Percentiles rank a stretch among this genome's conserved stretches.
These are phyloP conservation scores for Callinectes sapidus DNA, from an alignment of 2,888 invertebrate species.

Conservation along the genomic window DNA sequence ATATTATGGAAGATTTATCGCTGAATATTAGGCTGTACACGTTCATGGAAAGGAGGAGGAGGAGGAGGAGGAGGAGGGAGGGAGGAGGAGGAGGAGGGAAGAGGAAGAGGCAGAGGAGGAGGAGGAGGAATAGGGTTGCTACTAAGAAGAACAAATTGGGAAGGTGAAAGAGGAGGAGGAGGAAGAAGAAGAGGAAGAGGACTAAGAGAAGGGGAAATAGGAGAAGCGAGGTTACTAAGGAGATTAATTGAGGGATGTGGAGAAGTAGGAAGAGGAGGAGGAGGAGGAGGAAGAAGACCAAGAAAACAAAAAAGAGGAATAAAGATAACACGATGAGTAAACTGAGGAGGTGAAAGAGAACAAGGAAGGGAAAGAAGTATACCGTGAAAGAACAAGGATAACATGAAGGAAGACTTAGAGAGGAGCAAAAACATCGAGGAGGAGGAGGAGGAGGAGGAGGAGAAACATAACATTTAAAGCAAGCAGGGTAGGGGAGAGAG, in stretches of 20 bases:
- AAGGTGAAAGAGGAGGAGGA: not conserved
- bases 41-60: not conserved
- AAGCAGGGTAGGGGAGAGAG: no score
- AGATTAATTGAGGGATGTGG: not conserved
- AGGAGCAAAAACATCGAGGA: not conserved
- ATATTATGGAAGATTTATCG: not conserved
- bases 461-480: not conserved
- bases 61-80: not conserved
- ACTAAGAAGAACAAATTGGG: not conserved
- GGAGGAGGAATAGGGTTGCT: not conserved
- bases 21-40: not conserved
- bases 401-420: not conserved
- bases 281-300: not conserved
- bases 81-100: not conserved
- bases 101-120: not conserved
- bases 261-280: not conserved
- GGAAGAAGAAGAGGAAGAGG: not conserved
- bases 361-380: not conserved
- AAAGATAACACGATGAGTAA: no score
- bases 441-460: conserved; percentile 1
- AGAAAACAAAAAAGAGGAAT: no score
- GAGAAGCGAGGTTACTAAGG: not conserved
- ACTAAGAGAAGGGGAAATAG: not conserved
- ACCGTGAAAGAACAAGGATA: no score
- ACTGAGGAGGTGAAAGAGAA: no score